Percentiles rank a stretch among this genome's conserved stretches.
These are phyloP conservation scores for Lamellibrachia satsuma DNA, from an alignment of 2,888 invertebrate genomes.

Conservation along the genomic window DNA sequence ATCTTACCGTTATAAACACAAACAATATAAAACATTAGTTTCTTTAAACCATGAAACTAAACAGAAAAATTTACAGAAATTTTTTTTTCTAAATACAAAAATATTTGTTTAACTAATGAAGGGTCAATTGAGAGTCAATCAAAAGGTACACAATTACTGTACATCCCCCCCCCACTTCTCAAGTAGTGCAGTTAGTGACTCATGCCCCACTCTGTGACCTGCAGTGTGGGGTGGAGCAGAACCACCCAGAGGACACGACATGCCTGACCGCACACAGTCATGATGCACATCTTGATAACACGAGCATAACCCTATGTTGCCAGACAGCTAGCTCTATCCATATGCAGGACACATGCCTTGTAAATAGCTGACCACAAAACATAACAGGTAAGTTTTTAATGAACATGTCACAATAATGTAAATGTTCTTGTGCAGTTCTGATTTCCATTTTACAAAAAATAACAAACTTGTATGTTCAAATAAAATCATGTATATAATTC, in stretches of 20 bases:
- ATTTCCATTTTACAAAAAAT: neutral
- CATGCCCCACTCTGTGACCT: neutral
- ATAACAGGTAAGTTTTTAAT: neutral
- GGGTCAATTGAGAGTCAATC: neutral
- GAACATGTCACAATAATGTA: neutral
- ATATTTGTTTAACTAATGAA: neutral
- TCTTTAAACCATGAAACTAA: neutral
- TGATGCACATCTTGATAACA: slow-evolving; percentile 1
- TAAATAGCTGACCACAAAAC: neutral
- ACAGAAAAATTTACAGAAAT: neutral
- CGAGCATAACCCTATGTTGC: neutral
- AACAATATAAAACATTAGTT: neutral
- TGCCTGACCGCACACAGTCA: neutral
- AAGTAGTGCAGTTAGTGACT: neutral
- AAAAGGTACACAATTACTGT: neutral
- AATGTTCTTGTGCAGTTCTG: neutral
- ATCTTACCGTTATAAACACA: neutral
- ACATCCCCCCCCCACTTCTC: neutral
- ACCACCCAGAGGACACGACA: neutral
- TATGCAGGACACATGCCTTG: neutral
- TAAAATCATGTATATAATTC: neutral
- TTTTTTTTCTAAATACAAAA: neutral
- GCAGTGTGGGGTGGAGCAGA: neutral
- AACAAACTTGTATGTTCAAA: neutral
- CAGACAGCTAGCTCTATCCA: neutral